These are phyloP conservation scores for Tubiluchus corallicola DNA, from an alignment of 2,888 invertebrate genomes.

Conservation along the genomic window DNA sequence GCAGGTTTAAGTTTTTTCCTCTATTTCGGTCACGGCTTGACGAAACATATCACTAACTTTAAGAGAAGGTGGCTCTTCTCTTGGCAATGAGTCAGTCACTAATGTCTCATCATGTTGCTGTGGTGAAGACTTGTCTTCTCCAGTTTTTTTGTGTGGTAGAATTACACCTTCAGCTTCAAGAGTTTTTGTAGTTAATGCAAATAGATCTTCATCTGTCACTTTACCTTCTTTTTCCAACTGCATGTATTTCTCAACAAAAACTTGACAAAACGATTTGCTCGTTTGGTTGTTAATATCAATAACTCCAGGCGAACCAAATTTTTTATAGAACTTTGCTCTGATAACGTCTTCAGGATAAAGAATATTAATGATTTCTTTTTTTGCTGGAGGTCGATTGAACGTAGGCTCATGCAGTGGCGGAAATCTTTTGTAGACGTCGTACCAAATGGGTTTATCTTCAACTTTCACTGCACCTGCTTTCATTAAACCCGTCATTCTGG, in stretches of 20 bases:
- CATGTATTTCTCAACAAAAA: constrained; percentile 25
- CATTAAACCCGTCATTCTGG: constrained; percentile 58
- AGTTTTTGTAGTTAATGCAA: too few species aligned
- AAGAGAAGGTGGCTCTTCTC: too few species aligned
- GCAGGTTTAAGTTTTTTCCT: too few species aligned
- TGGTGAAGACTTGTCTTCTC: constrained; percentile 22
- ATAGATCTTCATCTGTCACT: too few species aligned
- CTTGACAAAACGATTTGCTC: constrained; percentile 20
- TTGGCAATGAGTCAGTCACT: too few species aligned
- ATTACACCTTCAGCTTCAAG: constrained; percentile 11
- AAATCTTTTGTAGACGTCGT: constrained; percentile 68
- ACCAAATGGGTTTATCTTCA: constrained; percentile 79
- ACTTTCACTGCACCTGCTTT: constrained; percentile 55
- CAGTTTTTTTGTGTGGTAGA: constrained; percentile 11
- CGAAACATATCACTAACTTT: too few species aligned
- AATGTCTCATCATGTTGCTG: too few species aligned
- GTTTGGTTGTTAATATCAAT: constrained; percentile 20
- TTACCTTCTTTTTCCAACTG: constrained; percentile 14
- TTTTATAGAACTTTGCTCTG: constrained; percentile 25
- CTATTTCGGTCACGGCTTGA: too few species aligned
- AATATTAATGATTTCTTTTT: constrained; percentile 16
- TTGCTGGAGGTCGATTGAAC: constrained; percentile 35
- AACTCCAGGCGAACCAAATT: constrained; percentile 23
- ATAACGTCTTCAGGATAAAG: constrained; percentile 23
- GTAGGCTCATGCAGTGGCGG: constrained; percentile 69